A percentile compares a stretch with the other conserved stretches of the same genome.
These are phyloP conservation scores for Engraulis encrasicolus DNA, from an alignment of 2,113 vertebrate genomes.

Conservation along the genomic window DNA sequence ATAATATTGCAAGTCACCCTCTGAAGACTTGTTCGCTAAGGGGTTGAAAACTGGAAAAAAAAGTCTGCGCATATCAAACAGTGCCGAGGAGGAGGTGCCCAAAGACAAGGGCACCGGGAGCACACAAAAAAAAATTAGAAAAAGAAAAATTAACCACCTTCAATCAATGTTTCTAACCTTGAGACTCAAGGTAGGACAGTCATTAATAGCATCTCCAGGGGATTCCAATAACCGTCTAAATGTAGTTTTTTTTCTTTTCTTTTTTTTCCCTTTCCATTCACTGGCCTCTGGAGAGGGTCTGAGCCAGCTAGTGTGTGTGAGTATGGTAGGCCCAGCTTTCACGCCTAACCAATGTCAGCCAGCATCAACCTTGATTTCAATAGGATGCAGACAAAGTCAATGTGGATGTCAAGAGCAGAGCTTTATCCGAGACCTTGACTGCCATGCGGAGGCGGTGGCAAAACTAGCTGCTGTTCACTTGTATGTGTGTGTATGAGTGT, in stretches of 20 bases:
- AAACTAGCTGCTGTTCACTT: neutral
- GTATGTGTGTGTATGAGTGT: neutral
- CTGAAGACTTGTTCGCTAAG: neutral
- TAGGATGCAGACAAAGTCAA: neutral
- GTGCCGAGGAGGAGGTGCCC: neutral
- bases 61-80: neutral
- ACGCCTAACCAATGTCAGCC: neutral
- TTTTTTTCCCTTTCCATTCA: too few relatives aligned
- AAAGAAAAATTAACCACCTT: neutral
- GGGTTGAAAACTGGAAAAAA: neutral
- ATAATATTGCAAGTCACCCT: neutral
- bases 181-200: neutral
- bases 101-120: neutral
- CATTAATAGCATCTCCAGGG: slow-evolving; percentile 14
- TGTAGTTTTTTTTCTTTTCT: neutral
- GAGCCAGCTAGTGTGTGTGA: neutral
- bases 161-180: slow-evolving; percentile 18
- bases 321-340: neutral
- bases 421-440: neutral
- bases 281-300: neutral
- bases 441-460: neutral
- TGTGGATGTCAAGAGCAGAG: neutral
- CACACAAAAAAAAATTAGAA: neutral
- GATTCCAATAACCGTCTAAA: neutral
- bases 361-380: neutral